A percentile compares a stretch with the other conserved stretches of the same genome.
phyloP scores from a whole-genome alignment of 2,797 vertebrate genomes.

The Molossus alvarezi region DNA sequence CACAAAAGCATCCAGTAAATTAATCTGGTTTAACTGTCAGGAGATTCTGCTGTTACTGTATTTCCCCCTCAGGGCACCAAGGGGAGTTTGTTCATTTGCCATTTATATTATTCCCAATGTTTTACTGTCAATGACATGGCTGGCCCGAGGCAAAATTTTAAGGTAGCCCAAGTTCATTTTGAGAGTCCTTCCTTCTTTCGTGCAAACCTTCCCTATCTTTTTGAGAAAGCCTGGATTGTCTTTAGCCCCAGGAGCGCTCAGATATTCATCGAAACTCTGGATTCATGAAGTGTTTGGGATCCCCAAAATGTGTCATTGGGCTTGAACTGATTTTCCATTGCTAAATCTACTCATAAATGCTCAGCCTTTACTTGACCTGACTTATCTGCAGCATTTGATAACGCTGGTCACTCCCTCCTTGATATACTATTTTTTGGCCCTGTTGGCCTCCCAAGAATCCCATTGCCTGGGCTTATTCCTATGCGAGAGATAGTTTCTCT shows the following conservation, averaged over 20 bases:
- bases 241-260: neutral
- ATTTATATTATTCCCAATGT: slow-evolving; percentile 21
- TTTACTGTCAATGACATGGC: neutral
- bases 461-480: neutral
- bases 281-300: neutral
- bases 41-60: slow-evolving; percentile 27
- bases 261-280: neutral
- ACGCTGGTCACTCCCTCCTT: neutral
- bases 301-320: neutral
- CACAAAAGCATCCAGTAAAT: slow-evolving; percentile 69
- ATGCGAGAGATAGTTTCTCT: neutral
- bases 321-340: slow-evolving; percentile 19
- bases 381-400: neutral
- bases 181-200: slow-evolving; percentile 9
- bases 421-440: neutral
- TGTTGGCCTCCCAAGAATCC: neutral
- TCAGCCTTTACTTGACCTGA: neutral
- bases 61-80: neutral
- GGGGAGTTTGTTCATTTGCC: slow-evolving; percentile 10
- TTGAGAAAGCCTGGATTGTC: neutral
- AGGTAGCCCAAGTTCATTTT: slow-evolving; percentile 18
- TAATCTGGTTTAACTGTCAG: slow-evolving; percentile 28
- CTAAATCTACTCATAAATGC: neutral
- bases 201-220: neutral
- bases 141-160: slow-evolving; percentile 52